Evolutionary conservation across 2,888 invertebrate genomes (phyloP).

Genomic region (Tenthredo distinguenda): DNA sequence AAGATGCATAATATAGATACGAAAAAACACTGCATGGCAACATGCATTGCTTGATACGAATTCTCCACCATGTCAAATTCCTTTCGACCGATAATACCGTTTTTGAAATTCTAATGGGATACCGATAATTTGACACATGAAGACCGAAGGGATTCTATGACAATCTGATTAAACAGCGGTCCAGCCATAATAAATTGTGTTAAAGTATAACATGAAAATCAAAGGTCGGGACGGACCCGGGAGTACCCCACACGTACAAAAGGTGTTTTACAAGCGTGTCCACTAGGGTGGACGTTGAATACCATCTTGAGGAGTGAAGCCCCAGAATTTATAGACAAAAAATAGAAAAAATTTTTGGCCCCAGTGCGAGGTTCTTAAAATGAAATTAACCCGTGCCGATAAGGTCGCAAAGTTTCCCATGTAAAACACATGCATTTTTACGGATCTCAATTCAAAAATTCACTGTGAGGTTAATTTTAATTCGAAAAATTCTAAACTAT

Average conservation of each 20-base stretch:
- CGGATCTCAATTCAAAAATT: too few species aligned
- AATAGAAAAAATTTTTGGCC: too few species aligned
- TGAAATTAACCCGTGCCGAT: too few species aligned
- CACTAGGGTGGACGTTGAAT: background rate
- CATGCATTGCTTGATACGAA: background rate
- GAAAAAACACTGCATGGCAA: background rate
- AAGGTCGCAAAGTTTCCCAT: too few species aligned
- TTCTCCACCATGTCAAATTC: background rate
- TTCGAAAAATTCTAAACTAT: too few species aligned
- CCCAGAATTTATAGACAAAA: too few species aligned
- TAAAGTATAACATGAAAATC: background rate
- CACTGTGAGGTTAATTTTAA: too few species aligned
- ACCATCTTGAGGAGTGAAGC: too few species aligned
- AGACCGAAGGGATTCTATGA: background rate
- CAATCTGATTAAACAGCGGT: background rate
- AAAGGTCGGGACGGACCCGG: background rate
- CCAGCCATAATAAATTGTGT: background rate
- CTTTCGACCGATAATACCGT: background rate
- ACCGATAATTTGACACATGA: background rate
- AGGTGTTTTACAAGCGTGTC: background rate
- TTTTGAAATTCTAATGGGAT: background rate
- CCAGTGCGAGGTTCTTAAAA: too few species aligned
- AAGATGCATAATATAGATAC: background rate
- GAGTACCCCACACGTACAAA: background rate
- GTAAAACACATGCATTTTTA: too few species aligned